These are phyloP conservation scores for Embiotoca jacksoni DNA, from an alignment of 2,113 vertebrate genomes.

Conservation along the genomic window DNA sequence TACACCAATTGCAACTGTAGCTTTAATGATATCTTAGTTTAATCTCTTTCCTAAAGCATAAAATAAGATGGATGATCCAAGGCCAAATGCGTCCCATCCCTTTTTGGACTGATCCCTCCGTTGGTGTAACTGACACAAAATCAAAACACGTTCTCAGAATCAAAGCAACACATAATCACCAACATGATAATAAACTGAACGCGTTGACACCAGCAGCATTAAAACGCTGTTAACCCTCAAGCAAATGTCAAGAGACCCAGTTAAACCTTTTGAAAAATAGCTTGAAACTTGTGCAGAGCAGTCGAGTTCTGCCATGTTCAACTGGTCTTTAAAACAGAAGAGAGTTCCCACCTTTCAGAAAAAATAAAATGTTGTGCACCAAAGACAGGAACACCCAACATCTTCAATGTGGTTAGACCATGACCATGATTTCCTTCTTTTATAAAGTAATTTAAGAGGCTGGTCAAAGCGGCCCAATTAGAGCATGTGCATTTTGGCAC, in stretches of 20 bases:
- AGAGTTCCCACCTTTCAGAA: too few species aligned
- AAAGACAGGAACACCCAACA: neutral
- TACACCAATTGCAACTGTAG: neutral
- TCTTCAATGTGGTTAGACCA: neutral
- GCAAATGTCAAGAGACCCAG: neutral
- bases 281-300: neutral
- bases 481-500: too few species aligned
- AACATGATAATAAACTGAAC: neutral
- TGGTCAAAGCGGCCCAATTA: too few species aligned
- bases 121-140: neutral
- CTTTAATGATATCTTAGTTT: neutral
- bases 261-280: neutral
- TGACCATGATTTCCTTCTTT: neutral
- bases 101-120: neutral
- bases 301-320: neutral
- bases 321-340: neutral
- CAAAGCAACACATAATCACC: neutral
- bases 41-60: neutral
- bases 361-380: neutral
- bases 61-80: neutral
- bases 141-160: slow-evolving; percentile 10
- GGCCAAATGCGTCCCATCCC: neutral
- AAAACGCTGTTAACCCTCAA: neutral
- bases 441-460: too few species aligned
- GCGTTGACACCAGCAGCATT: neutral